These are phyloP conservation scores for Lasioglossum morio DNA, from an alignment of 2,888 invertebrate species.

Conservation along the genomic window DNA sequence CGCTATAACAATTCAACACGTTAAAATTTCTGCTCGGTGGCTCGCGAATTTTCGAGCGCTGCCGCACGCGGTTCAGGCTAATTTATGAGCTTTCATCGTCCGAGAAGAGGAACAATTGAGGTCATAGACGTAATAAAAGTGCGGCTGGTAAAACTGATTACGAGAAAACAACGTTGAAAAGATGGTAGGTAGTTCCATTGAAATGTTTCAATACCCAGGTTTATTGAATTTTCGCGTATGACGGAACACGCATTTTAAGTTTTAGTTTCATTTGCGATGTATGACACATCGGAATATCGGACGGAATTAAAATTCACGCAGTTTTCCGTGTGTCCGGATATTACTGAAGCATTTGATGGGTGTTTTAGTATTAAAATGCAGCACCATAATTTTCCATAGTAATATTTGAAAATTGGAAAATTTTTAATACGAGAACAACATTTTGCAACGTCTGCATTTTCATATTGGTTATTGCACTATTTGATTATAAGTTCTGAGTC, in stretches of 20 bases:
- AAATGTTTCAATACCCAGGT: background rate
- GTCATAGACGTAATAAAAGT: background rate
- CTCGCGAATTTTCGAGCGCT: background rate
- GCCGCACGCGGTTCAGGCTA: background rate
- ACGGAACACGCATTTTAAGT: background rate
- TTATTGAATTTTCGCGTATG: background rate
- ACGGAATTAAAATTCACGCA: background rate
- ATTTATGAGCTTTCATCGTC: slow-evolving; percentile 1
- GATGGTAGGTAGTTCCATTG: background rate
- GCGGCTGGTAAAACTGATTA: background rate
- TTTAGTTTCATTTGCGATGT: background rate
- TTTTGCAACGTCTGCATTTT: background rate
- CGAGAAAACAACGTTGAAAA: background rate
- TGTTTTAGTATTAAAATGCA: background rate
- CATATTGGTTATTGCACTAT: background rate
- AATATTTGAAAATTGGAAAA: background rate
- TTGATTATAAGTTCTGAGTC: background rate
- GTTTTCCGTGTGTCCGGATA: background rate
- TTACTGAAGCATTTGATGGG: background rate
- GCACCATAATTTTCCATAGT: background rate
- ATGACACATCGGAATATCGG: background rate
- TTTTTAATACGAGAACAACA: background rate
- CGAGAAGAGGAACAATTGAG: background rate
- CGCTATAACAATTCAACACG: background rate
- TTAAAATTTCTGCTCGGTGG: background rate